Evolutionary conservation across 2,888 invertebrate species (phyloP), one percentile per base, ranked within the genome.

Genomic region (Nysson spinosus): DNA sequence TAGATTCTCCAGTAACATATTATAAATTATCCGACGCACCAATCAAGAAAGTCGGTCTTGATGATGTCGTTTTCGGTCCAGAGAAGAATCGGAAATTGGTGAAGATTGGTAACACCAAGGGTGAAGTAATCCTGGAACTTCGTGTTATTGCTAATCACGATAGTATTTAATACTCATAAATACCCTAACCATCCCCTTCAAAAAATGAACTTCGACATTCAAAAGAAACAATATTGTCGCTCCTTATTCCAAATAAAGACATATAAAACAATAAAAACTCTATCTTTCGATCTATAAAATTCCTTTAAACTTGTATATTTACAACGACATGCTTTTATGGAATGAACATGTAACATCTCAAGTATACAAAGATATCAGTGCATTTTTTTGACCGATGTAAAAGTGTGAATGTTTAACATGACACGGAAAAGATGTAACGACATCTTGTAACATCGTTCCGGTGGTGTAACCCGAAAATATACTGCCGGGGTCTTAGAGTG

Each of bases 121-220:
- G 82, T 26, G 83, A 84, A 68, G 71, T 85, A 34, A 77, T 85
- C 60, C 56, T 85, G 60, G 84, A 85, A 52, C 77, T 85, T 49
- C 83, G 85, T 32, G 83, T 85, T 46, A 81, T 80, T 22, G 83
- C 83, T 19, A 84, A 83, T 73, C 82, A 82, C 71, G 76, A 81
- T 39, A 50, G 26, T 22, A 22, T 17, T 39, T 70, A 11, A 57
- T 5, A 6, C 11, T 16, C 40, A 20, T 24, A 22, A 6, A n/a
- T n/a, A n/a, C n/a, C n/a, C n/a, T n/a, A n/a, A n/a, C n/a, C n/a
- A n/a, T n/a, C n/a, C n/a, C n/a, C n/a, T 4, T 17, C 3, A 39
- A 32, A 20, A 12, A 6, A 30, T 39, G 2, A 9, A 4, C 4
- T 11, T n/a, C 35, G 19, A 1, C 2, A 24, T n/a, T n/a, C n/a